phyloP scores from a whole-genome alignment of 2,113 vertebrate species.

The Aspiorhynchus laticeps region DNA sequence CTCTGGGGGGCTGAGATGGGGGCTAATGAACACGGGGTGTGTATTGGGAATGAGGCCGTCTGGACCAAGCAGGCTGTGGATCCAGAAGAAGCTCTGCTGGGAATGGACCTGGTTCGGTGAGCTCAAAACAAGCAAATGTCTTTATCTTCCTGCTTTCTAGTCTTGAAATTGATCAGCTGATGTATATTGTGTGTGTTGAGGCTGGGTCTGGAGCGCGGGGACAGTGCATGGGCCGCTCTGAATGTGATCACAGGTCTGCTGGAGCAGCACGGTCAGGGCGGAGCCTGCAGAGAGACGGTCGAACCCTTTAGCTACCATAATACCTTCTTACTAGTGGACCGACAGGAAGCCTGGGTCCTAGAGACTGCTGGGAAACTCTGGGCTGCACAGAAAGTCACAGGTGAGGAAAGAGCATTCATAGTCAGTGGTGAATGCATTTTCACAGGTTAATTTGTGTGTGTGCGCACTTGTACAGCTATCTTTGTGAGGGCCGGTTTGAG shows the following conservation, averaged over 20 bases:
- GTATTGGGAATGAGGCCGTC: conserved; percentile 92
- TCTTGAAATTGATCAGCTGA: background rate
- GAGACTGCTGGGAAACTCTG: conserved; percentile 89
- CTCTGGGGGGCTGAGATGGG: conserved; percentile 98
- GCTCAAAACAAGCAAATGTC: conserved; percentile 30
- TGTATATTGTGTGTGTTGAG: conserved; percentile 65
- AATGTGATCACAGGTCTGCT: conserved; percentile 81
- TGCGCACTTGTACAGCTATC: too few species aligned
- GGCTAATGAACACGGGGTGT: conserved; percentile 89
- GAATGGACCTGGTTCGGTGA: conserved; percentile 95
- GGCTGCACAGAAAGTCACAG: conserved; percentile 86
- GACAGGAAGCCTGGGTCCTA: conserved; percentile 88
- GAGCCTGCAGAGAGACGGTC: conserved; percentile 85
- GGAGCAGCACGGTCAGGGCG: conserved; percentile 86
- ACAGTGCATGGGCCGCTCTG: conserved; percentile 81
- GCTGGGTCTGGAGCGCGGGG: conserved; percentile 85
- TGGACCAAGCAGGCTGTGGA: conserved; percentile 85
- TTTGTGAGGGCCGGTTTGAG: too few species aligned
- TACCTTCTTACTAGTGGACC: conserved; percentile 91
- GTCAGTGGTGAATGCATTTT: background rate
- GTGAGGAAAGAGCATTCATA: conserved; percentile 67
- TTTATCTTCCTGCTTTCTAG: background rate
- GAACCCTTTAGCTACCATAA: conserved; percentile 89
- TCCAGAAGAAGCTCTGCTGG: conserved; percentile 86
- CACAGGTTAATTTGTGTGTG: background rate